phyloP scores from a whole-genome alignment of 1,140 invertebrate species.

The Drosophila trapezifrons region DNA sequence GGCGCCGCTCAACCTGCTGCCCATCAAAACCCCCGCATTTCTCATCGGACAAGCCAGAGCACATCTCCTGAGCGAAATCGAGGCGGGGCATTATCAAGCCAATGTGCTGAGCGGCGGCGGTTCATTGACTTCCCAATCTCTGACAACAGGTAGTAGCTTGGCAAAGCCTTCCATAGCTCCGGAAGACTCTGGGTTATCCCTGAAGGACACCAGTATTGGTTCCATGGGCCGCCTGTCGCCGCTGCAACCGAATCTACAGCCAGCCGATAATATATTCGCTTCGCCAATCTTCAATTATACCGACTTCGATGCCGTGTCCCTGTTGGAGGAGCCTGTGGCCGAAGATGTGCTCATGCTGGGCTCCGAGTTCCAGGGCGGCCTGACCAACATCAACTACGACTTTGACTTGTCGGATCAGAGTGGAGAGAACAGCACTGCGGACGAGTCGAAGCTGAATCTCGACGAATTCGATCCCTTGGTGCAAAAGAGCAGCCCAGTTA shows the following conservation, averaged over 20 bases:
- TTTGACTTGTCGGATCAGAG: conserved; percentile 89
- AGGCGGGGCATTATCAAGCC: conserved; percentile 64
- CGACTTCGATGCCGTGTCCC: conserved; percentile 85
- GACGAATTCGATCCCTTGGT: conserved; percentile 84
- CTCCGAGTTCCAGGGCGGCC: conserved; percentile 85
- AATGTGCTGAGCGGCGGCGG: conserved; percentile 63
- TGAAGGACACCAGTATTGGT: conserved; percentile 62
- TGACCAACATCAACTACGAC: conserved; percentile 90
- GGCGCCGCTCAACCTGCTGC: conserved; percentile 89
- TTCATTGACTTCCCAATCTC: conserved; percentile 14
- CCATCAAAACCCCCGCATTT: conserved; percentile 87
- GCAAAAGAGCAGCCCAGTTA: conserved; percentile 6
- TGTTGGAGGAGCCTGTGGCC: conserved; percentile 84
- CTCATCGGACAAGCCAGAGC: conserved; percentile 69
- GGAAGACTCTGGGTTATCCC: conserved; percentile 43
- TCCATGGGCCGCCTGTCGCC: conserved; percentile 67
- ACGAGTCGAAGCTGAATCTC: conserved; percentile 84
- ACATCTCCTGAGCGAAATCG: conserved; percentile 44
- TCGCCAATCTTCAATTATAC: conserved; percentile 85
- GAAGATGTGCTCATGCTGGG: conserved; percentile 85
- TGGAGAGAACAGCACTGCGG: conserved; percentile 88
- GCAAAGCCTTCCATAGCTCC: conserved; percentile 11
- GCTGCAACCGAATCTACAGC: conserved; percentile 40
- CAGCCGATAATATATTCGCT: conserved; percentile 85
- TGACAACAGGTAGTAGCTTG: conserved; percentile 9